A percentile compares a stretch with the other conserved stretches of the same genome.
Conservation (phyloP, 2,113 vertebrate species). For the Struthio camelus region DNA sequence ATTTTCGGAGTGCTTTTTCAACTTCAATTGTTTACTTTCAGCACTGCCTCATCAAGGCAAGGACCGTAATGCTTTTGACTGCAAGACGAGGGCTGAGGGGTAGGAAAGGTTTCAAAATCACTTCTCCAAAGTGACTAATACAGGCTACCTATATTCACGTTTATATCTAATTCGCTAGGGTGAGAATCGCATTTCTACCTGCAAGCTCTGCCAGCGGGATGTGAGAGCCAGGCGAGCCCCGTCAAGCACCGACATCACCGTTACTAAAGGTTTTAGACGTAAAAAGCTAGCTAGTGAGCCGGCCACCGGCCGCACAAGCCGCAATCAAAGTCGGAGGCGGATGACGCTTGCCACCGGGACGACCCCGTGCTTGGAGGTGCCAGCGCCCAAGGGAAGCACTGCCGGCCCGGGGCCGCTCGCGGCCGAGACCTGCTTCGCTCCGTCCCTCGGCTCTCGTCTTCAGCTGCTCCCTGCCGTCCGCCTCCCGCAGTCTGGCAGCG, state of each 20-base stretch:
- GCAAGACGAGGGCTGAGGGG: neutral
- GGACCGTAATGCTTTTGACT: neutral
- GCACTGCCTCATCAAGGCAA: neutral
- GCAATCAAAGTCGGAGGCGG: neutral
- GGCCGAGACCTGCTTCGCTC: neutral
- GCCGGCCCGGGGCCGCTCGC: neutral
- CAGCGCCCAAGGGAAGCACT: no score
- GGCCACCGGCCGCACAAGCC: rapidly evolving
- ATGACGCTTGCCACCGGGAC: no score
- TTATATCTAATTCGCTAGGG: neutral
- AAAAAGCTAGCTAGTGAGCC: slow-evolving; percentile 39
- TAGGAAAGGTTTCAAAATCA: neutral
- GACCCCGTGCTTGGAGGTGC: no score
- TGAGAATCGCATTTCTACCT: neutral
- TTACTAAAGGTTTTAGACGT: slow-evolving; percentile 21
- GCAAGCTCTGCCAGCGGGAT: neutral
- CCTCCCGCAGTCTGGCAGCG: slow-evolving; percentile 16
- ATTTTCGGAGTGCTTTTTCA: slow-evolving; percentile 13
- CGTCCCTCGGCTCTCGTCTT: neutral
- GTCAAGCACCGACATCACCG: neutral
- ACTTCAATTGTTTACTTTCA: slow-evolving; percentile 5
- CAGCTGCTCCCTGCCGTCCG: neutral
- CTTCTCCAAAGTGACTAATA: neutral
- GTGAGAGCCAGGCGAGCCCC: neutral
- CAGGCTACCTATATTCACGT: neutral